Percentiles rank a stretch among this genome's conserved stretches.
These are phyloP conservation scores for Stenoptilia bipunctidactyla DNA, from an alignment of 2,888 invertebrate species.

Conservation along the genomic window DNA sequence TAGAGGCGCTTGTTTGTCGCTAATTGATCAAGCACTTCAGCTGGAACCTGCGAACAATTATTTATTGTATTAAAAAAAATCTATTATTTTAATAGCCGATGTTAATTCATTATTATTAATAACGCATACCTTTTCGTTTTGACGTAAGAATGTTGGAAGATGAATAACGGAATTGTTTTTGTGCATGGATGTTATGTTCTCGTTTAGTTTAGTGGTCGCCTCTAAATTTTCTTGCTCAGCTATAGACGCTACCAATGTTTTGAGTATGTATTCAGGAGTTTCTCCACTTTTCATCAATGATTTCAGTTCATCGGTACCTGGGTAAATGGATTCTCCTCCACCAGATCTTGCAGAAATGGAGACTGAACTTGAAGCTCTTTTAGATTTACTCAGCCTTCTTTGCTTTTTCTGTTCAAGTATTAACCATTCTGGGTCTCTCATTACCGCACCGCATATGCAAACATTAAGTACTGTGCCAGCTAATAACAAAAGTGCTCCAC, in stretches of 20 bases:
- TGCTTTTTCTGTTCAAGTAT: constrained; percentile 74
- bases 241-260: constrained; percentile 73
- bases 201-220: constrained; percentile 55
- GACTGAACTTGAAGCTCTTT: constrained; percentile 61
- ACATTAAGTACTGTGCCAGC: constrained; percentile 89
- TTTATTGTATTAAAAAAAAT: no score
- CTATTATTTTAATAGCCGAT: no score
- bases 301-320: constrained; percentile 76
- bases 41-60: constrained; percentile 67
- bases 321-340: constrained; percentile 70
- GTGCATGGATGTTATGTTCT: constrained; percentile 44
- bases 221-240: constrained; percentile 61
- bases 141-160: constrained; percentile 82
- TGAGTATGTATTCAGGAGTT: constrained; percentile 75
- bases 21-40: constrained; percentile 78
- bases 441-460: constrained; percentile 87
- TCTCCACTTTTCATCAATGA: constrained; percentile 79
- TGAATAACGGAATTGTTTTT: constrained; percentile 79
- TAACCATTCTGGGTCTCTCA: constrained; percentile 91
- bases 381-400: constrained; percentile 58
- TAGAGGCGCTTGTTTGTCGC: constrained; percentile 74
- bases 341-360: constrained; percentile 68
- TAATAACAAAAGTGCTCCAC: constrained; percentile 81
- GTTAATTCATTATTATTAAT: no score
- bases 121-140: constrained; percentile 75